These are phyloP conservation scores for Macropus fuliginosus DNA, from an alignment of 2,797 vertebrate species.

Conservation along the genomic window DNA sequence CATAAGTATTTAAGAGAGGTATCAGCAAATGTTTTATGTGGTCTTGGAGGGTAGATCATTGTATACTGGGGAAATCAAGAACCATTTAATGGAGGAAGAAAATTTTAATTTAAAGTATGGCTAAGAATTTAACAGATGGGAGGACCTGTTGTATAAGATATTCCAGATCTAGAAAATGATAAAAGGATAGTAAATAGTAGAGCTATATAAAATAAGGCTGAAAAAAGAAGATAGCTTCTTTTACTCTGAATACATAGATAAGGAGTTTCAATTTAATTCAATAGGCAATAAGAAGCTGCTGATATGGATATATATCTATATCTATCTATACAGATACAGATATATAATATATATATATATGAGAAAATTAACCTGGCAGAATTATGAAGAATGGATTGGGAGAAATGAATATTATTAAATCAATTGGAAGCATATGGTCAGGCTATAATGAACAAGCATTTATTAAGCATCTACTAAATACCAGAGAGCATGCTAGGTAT, in stretches of 20 bases:
- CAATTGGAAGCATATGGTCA: background rate
- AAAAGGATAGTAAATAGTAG: background rate
- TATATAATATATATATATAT: background rate
- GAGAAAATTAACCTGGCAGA: background rate
- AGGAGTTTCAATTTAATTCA: background rate
- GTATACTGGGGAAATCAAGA: background rate
- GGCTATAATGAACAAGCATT: background rate
- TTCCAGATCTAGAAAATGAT: background rate
- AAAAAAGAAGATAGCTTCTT: background rate
- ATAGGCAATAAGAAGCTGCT: background rate
- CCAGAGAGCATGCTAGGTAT: background rate
- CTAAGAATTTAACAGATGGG: background rate
- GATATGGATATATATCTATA: background rate
- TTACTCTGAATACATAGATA: background rate
- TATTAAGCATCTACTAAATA: background rate
- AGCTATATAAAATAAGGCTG: background rate
- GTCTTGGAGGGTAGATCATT: background rate
- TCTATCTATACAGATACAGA: background rate
- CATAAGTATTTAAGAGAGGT: too few species aligned
- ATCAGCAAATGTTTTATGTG: background rate
- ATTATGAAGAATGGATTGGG: background rate
- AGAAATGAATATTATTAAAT: background rate
- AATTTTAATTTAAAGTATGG: background rate
- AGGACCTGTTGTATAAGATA: background rate
- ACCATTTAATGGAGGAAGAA: background rate